phyloP scores from a whole-genome alignment of 2,113 vertebrate species.

The Macquaria ambigua region DNA sequence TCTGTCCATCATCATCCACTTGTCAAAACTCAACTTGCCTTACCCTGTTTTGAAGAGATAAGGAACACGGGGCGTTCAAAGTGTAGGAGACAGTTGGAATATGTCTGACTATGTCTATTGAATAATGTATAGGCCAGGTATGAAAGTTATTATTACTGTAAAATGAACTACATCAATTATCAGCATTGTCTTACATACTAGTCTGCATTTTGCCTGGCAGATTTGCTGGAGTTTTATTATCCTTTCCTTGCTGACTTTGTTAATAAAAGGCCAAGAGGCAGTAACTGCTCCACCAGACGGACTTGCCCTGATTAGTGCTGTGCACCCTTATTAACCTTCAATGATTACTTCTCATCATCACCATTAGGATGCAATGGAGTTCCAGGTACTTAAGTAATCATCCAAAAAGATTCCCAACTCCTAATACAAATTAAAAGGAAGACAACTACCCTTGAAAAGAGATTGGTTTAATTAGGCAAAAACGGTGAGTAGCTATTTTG shows the following conservation, averaged over 20 bases:
- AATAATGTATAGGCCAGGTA: not conserved
- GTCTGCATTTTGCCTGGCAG: not conserved
- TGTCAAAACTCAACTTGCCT: conserved; percentile 16
- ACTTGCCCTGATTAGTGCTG: conserved; percentile 62
- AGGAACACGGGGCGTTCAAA: not conserved
- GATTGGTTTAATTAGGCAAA: conserved; percentile 44
- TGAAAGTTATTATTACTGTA: not conserved
- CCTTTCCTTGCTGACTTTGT: conserved; percentile 41
- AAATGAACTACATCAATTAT: not conserved
- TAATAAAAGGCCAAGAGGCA: conserved; percentile 59
- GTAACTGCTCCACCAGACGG: conserved; percentile 19
- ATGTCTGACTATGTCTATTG: not conserved
- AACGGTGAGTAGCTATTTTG: conserved; percentile 33
- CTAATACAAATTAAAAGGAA: conserved; percentile 48
- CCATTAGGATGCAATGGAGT: conserved; percentile 60
- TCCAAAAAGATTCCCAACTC: conserved; percentile 49
- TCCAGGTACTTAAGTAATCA: conserved; percentile 66
- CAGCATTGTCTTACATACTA: not conserved
- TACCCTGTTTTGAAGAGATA: conserved; percentile 7
- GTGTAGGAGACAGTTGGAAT: not conserved
- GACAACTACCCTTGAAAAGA: conserved; percentile 30
- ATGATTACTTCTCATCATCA: conserved; percentile 71
- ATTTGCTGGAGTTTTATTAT: conserved; percentile 23
- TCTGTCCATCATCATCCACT: conserved; percentile 20
- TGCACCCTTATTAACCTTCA: conserved; percentile 74